Base-by-base conservation (phyloP, 2,797 vertebrate genomes). In the Enteromius fasciolatus region DNA sequence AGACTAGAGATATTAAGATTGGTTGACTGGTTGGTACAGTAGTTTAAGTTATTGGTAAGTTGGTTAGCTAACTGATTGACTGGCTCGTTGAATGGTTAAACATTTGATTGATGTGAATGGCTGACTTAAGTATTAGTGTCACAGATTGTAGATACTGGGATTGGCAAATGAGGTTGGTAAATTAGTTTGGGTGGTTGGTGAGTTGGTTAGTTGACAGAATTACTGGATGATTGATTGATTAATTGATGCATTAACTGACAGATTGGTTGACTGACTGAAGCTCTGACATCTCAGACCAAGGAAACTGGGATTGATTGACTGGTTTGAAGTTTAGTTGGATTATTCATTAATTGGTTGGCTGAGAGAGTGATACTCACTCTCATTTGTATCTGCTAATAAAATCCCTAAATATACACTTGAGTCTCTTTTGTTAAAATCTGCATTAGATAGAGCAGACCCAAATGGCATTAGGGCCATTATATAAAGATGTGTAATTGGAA, bases 401-500 rank as follows among this genome's bases (percentile, higher is more conserved):
- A 61, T 59, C 52, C 54, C 31, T 33, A 70, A 28, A 64, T 59
- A 63, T 31, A 12, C 66, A 12, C 46, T 57, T 25, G 28, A 69
- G 46, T 75, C 52, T 31, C 50, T 48, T 48, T 14, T 50, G 25
- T 31, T 52, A 50, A 82, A 76, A 70, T 64, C 63, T 28, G 80
- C 84, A 88, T 90, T 87, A 82, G 80, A 33, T 78, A 85, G 82
- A 64, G 6, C 54, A 41, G 82, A 89, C 67, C 85, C 83, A 88
- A 82, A 87, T 87, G 84, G 84, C 85, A 83, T 89, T 89, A 78
- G 84, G 85, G 87, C 86, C 80, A 84, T 87, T 80, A 86, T 78
- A 81, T 85, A 83, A 90, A 88, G 89, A 89, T 67, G 81, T 41
- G 85, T 93, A 93, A 94, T 92, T 92, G 89, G 86, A 79, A 85